A percentile compares a stretch with the other conserved stretches of the same genome.
Evolutionary conservation across 2,888 invertebrate genomes (phyloP).

Genomic region (Entomobrya proxima): DNA sequence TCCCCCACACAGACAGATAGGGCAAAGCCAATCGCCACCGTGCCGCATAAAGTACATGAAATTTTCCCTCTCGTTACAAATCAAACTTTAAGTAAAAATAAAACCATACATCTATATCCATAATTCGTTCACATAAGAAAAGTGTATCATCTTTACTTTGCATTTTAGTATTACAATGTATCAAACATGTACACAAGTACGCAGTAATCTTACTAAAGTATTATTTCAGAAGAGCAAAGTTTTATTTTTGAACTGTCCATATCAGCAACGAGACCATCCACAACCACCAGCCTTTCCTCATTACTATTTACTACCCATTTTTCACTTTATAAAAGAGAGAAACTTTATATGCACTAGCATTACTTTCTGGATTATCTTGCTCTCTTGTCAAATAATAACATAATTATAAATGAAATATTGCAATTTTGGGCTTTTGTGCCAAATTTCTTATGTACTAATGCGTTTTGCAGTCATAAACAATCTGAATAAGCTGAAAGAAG

Average conservation of each 20-base stretch:
- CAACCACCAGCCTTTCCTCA: background rate
- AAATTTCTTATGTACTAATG: slow-evolving; percentile 8
- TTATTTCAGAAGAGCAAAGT: too few species aligned
- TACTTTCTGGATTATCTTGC: slow-evolving; percentile 47
- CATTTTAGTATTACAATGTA: background rate
- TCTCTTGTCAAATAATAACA: slow-evolving; percentile 56
- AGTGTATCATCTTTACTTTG: slow-evolving; percentile 8
- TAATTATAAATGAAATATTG: slow-evolving; percentile 57
- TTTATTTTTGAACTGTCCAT: background rate
- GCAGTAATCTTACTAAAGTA: too few species aligned
- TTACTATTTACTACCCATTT: too few species aligned
- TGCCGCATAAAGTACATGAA: background rate
- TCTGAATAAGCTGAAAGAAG: slow-evolving; percentile 17
- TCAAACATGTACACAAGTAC: too few species aligned
- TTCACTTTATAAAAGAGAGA: slow-evolving; percentile 6
- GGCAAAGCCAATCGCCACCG: too few species aligned
- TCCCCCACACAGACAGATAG: slow-evolving; percentile 27
- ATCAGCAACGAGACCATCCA: background rate
- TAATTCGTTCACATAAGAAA: background rate
- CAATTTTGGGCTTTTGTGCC: slow-evolving; percentile 36
- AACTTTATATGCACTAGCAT: background rate
- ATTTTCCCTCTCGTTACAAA: slow-evolving; percentile 30
- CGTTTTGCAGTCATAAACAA: slow-evolving; percentile 9
- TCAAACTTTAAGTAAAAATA: slow-evolving; percentile 3
- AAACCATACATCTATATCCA: background rate